phyloP scores from a whole-genome alignment of 2,797 vertebrate genomes.

The Gymnothorax javanicus region DNA sequence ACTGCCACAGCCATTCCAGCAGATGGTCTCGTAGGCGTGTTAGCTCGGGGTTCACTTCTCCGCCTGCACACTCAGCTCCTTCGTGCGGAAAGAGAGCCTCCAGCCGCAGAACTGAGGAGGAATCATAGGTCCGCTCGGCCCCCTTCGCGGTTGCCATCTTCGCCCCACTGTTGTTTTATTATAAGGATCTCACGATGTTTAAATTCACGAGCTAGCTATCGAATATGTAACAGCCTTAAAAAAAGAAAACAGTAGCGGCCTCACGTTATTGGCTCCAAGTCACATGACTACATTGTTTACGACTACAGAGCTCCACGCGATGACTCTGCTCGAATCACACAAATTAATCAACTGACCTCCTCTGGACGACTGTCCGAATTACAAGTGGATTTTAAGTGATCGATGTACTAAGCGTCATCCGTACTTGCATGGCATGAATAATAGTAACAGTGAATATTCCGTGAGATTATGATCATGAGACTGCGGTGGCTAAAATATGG shows the following conservation, averaged over 20 bases:
- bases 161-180: slow-evolving; percentile 63
- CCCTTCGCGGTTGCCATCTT: slow-evolving; percentile 79
- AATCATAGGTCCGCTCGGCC: slow-evolving; percentile 61
- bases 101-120: slow-evolving; percentile 67
- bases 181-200: slow-evolving; percentile 54
- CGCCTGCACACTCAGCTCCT: slow-evolving; percentile 65
- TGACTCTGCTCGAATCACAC: not conserved
- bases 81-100: slow-evolving; percentile 74
- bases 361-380: slow-evolving; percentile 28
- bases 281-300: slow-evolving; percentile 71
- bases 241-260: slow-evolving; percentile 35
- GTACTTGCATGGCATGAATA: not conserved
- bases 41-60: slow-evolving; percentile 72
- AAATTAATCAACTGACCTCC: slow-evolving; percentile 27
- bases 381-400: not conserved
- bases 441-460: not conserved
- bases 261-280: slow-evolving; percentile 45
- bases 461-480: not conserved
- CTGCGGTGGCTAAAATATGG: not conserved
- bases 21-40: slow-evolving; percentile 73
- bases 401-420: not conserved
- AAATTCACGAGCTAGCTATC: slow-evolving; percentile 20
- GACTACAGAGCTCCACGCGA: slow-evolving; percentile 4
- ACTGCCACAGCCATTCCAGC: slow-evolving; percentile 78
- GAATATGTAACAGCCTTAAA: slow-evolving; percentile 40